Evolutionary conservation across 1,140 invertebrate genomes (phyloP), one percentile per base, ranked within the genome.

Genomic region (Diabrotica virgifera): DNA sequence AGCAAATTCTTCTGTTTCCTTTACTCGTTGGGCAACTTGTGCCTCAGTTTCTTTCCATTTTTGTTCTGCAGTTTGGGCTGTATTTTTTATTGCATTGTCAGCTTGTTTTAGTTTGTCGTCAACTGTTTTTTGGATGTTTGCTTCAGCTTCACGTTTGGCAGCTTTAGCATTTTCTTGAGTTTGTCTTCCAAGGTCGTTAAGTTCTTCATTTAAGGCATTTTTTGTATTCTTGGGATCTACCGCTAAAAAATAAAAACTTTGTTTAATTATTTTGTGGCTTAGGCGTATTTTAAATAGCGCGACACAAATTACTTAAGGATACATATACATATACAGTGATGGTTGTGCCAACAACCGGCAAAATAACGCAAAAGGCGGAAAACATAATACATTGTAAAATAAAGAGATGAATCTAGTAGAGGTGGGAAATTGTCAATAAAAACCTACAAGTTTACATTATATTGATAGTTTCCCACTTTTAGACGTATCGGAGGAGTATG

Each of bases 151-250:
- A 4, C 13, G n/a, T 59, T 50, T n/a, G 4, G 40, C 40, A 10
- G 8, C 8, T 46, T 46, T 46, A 24, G 24, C 56, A 12, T n/a
- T 36, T 36, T 58, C 56, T 12, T 58, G 53, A 55, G 60, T 58
- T 56, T 66, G 61, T 38, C 37, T 9, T 9, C 52, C 68, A 9
- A 50, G 52, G 12, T 56, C 58, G 50, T 67, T 62, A 10, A 70
- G 63, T 36, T 68, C 66, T 37, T 67, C 65, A 38, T 58, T 64
- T 40, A 67, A 6, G 11, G 62, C 62, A 24, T 64, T 63, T 61
- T 70, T 70, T 14, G 65, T 56, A 53, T 62, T 62, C 24, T 13
- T 51, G 6, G 66, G 61, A 13, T 57, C 66, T 50, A 56, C 55
- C 7, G 60, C 69, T 70, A 37, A 37, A 70, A 70, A 62, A 40